Base-by-base conservation (phyloP, 35 echinoderm and acorn worm species). In the Hemicentrotus pulcherrimus region DNA sequence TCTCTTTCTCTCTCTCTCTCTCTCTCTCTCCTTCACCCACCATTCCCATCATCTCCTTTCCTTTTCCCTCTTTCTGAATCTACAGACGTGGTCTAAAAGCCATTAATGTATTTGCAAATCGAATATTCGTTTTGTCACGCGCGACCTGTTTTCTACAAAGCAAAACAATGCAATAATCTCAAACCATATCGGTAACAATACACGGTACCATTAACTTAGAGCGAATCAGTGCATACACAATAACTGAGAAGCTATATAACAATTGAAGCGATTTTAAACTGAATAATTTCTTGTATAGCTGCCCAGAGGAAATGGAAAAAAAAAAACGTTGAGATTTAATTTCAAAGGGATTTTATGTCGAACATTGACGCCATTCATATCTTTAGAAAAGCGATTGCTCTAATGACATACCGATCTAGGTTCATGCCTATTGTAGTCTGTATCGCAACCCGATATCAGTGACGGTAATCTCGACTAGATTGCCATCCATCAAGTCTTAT, bases 141-240 rank as follows among this genome's bases (percentile, higher is more conserved):
- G 22, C 65, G 65, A 78, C 65, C 65, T 78, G 65, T 78, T 78
- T 78, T 78, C 65, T 78, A 78, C 65, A 78, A 78, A 78, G 65
- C 19, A 78, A 78, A 78, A 78, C 65, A 78, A 78, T n/a, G n/a
- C 24, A 78, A n/a, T 78, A 14, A 55, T 55, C 50, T 55, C 11
- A 15, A 55, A 15, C 19, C 19, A 78, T 78, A 18, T 78, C 65
- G 24, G 22, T 78, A n/a, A 78, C 65, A 78, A 78, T 78, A 78
- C 65, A 78, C 28, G 19, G 65, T 22, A n/a, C 65, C 65, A 78
- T 78, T 78, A 78, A 28, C 7, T 78, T 78, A 28, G 65, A 78
- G 24, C 65, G 65, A 78, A 78, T 78, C 65, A 78, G 65, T 78
- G 65, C 65, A 28, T 78, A 78, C 18, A 78, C 61, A 71, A 24